These are phyloP conservation scores for Scolopax rusticola DNA, from an alignment of 2,797 vertebrate genomes.

Conservation along the genomic window DNA sequence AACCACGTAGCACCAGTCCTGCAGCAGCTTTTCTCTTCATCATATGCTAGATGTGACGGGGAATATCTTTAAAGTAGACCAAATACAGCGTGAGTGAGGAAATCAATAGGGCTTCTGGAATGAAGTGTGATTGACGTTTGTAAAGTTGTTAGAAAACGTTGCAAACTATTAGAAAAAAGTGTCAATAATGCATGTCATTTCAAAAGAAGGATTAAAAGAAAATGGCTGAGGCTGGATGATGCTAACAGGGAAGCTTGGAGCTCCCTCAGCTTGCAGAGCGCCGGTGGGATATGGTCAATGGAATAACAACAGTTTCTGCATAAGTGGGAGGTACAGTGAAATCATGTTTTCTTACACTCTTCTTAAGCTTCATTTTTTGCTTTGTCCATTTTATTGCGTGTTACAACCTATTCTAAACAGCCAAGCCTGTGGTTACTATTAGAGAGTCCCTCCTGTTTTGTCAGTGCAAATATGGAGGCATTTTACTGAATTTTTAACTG, in stretches of 20 bases:
- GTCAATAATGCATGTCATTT: background rate
- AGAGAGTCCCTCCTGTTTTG: background rate
- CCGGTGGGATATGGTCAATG: background rate
- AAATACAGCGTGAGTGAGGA: background rate
- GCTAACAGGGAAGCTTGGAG: background rate
- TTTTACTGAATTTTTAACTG: background rate
- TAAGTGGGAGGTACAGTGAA: background rate
- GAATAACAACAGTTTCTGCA: background rate
- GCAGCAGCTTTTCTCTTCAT: background rate
- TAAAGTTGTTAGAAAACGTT: slow-evolving; percentile 8
- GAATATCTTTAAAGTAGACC: background rate
- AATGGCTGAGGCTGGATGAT: background rate
- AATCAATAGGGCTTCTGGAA: slow-evolving; percentile 9
- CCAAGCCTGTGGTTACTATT: background rate
- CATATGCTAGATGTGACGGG: background rate
- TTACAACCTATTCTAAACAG: background rate
- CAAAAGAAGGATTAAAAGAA: slow-evolving; percentile 13
- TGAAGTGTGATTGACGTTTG: background rate
- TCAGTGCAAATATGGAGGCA: background rate
- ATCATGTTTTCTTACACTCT: background rate
- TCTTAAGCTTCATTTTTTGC: background rate
- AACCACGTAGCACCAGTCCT: background rate
- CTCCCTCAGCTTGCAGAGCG: background rate
- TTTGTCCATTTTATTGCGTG: background rate
- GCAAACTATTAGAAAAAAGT: background rate